Conservation (phyloP, 2,113 vertebrate genomes). For the Chloropsis cyanopogon region DNA sequence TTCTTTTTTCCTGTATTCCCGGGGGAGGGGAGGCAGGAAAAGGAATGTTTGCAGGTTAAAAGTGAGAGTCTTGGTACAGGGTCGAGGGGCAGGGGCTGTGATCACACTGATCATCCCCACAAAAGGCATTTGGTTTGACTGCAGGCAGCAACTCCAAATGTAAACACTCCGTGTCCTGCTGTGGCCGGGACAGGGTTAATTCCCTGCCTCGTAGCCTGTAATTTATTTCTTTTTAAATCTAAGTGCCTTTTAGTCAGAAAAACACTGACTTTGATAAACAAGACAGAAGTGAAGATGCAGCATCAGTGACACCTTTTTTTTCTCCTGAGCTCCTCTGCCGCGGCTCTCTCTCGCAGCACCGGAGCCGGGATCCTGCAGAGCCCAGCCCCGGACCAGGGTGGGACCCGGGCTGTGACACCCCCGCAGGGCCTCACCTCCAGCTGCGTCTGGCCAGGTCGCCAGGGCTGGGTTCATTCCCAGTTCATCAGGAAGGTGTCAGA, state of each 20-base stretch:
- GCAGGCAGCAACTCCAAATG: background rate
- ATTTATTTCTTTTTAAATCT: background rate
- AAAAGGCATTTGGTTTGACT: background rate
- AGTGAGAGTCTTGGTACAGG: background rate
- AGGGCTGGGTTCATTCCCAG: background rate
- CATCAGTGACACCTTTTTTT: background rate
- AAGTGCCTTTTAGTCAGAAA: background rate
- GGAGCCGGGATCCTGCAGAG: background rate
- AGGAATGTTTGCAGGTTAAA: background rate
- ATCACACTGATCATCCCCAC: background rate
- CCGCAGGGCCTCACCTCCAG: background rate
- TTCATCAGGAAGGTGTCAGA: background rate
- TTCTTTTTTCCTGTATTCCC: background rate
- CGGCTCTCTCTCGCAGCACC: background rate
- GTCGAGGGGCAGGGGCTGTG: background rate
- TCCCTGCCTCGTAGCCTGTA: background rate
- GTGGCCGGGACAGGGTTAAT: background rate
- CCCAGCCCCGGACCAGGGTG: background rate
- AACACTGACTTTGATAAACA: background rate
- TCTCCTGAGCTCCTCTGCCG: background rate
- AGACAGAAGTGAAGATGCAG: background rate
- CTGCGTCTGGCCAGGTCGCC: no score
- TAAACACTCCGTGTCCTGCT: background rate
- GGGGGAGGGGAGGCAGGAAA: background rate
- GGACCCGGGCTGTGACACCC: background rate